Evolutionary conservation across 2,888 invertebrate genomes (phyloP), one percentile per base, ranked within the genome.

Genomic region (Patella depressa): DNA sequence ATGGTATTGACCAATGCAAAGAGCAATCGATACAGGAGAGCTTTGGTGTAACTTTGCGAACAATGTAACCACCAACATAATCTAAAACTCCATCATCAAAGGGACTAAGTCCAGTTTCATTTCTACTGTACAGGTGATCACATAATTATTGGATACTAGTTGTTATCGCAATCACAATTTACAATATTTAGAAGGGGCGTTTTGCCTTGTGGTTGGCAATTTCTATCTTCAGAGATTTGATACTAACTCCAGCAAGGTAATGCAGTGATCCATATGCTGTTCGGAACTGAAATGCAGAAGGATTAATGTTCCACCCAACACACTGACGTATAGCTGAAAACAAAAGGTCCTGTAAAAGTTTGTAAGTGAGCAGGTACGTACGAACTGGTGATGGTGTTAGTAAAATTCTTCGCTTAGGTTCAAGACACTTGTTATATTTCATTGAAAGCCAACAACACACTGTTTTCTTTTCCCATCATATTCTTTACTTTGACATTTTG

Each of bases 381-480:
- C 17, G 59, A 57, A 57, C 5, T 17, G 55, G 72, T 57, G 34
- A 12, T 55, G 71, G 53, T 15, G 2, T 7, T 3, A 29, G 9
- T 71, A 17, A 15, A 4, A 45, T 45, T 45, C 1, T 45, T 45
- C 9, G 9, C 45, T 45, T 45, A 0, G 34, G 34, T 45, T 45
- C 34, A 45, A 45, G 34, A 45, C 5, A 45, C 34, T 29, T 15
- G 19, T 71, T n/a, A 76, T 19, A 34, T 45, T 72, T 53, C 55
- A 71, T n/a, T 72, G n/a, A 65, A 76, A 76, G 17, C 72, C 76
- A 24, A 76, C 14, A 59, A 76, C 72, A 19, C 65, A n/a, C 24
- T 24, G 54, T 57, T 72, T 76, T 45, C 72, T 55, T 29, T 45
- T 76, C 14, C 55, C 29, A 29, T n/a, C 15, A 24, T 12, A 76